Evolutionary conservation across 1,140 invertebrate genomes (phyloP), one percentile per base, ranked within the genome.

Genomic region (Scaptomyza montana): DNA sequence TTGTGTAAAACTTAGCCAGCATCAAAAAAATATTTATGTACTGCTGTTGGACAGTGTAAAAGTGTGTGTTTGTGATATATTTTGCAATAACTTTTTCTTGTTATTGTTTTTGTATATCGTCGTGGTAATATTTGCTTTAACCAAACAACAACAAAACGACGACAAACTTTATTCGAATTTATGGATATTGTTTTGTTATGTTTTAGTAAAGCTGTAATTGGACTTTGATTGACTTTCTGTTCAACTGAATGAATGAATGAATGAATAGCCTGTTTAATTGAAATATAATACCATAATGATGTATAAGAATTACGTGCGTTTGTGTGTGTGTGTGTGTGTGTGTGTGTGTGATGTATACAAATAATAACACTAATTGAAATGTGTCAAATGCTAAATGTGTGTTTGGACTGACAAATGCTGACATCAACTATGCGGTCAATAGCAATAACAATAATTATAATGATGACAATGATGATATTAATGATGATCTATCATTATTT

Each of bases 311-410:
- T 43, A 50, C 16, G 4, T 19, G n/a, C 47, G 39, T 66, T 33
- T 59, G 21, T 25, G 21, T 25, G 21, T 21, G 21, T 21, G 21
- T 21, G 21, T 21, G 21, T 21, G 1, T 21, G 21, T 1, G 3
- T 28, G 19, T 54, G 39, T 66, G 33, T 59, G 16, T 16, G 16
- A 16, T 16, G 13, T 43, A 12, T 16, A n/a, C 54, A 5, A 62
- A 68, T 61, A 50, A 68, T 49, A 36, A 43, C 56, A 61, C 56
- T 73, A 68, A 68, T 73, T 73, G 70, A 73, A 61, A 61, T 68
- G 43, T 55, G 70, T 61, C 56, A 68, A 68, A 68, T 73, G 50
- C 41, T 33, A 54, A 61, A 57, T 41, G 66, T 72, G 63, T 25
- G 21, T 59, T 57, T 6, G 30, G 63, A 60, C 63, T 43, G 64